phyloP scores from a whole-genome alignment of 2,113 vertebrate genomes.

The Erythrocebus patas region DNA sequence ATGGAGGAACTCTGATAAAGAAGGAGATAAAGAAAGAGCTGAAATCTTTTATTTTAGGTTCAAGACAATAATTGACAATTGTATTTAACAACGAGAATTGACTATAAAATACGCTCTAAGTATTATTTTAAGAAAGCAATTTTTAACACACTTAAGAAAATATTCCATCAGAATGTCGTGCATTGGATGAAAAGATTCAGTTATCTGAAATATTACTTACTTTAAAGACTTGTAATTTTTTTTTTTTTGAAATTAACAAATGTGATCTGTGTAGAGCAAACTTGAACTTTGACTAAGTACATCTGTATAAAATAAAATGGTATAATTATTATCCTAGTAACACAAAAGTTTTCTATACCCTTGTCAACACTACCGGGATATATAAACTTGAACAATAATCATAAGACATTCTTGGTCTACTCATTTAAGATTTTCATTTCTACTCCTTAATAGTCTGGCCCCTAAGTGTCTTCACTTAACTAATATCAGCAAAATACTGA shows the following conservation, averaged over 20 bases:
- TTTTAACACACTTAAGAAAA: not conserved
- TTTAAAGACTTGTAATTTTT: not conserved
- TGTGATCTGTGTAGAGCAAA: not conserved
- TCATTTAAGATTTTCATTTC: not conserved
- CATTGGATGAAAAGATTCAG: not conserved
- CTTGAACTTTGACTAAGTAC: not conserved
- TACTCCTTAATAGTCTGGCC: not conserved
- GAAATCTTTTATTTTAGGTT: not conserved
- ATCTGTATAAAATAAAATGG: not conserved
- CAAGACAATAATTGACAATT: not conserved
- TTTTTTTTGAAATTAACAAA: not conserved
- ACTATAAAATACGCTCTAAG: not conserved
- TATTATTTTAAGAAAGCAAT: constrained; percentile 4
- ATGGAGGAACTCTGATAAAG: not conserved
- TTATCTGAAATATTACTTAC: not conserved
- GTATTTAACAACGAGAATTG: not conserved
- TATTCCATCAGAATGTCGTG: not conserved
- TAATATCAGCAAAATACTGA: not conserved
- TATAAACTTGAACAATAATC: not conserved
- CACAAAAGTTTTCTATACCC: not conserved
- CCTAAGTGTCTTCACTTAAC: not conserved
- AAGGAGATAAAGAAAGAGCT: not conserved
- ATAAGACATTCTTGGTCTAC: not conserved
- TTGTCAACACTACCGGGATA: not conserved
- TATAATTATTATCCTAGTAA: not conserved